Evolutionary conservation across 2,888 invertebrate species (phyloP), one percentile per base, ranked within the genome.

Genomic region (Caradrina kadenii): DNA sequence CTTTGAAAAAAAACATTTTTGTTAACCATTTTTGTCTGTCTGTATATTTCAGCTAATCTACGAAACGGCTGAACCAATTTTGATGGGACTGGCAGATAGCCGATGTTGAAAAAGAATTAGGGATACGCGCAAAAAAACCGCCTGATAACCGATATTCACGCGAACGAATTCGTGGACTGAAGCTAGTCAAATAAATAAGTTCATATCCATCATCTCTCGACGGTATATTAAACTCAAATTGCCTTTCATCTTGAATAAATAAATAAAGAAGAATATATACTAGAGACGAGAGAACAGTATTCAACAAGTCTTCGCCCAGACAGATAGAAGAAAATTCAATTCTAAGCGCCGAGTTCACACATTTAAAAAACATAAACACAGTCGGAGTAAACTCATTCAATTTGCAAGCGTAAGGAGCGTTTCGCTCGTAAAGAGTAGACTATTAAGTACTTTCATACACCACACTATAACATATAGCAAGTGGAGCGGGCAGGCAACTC

Each of bases 401-500:
- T 89, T 88, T 88, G 84, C 83, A 83, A 84, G 79, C 73, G 79
- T 78, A 80, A 82, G 82, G 75, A 84, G 80, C 83, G 87, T 89
- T 90, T 90, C 91, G 88, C 89, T 89, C 87, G 88, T 90, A 90
- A 91, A 91, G 88, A 86, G 79, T 73, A 81, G 87, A 85, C 88
- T 88, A 90, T 91, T 89, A 91, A 89, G 90, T 92, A 93, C 94
- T 94, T 95, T 94, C 94, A 91, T 92, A 90, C 90, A 87, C 91
- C 88, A 90, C 91, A 89, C 90, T 92, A 93, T 93, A 94, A 93
- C 93, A 93, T 92, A 93, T 94, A 93, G 86, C 93, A 95, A 95
- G 94, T 96, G 94, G 95, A 96, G 95, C 95, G 93, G 91, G 91
- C 90, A 90, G 86, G 90, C 93, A 91, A 93, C 95, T 95, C 95